phyloP scores from a whole-genome alignment of 2,888 invertebrate species.

The Xestia sexstrigata region DNA sequence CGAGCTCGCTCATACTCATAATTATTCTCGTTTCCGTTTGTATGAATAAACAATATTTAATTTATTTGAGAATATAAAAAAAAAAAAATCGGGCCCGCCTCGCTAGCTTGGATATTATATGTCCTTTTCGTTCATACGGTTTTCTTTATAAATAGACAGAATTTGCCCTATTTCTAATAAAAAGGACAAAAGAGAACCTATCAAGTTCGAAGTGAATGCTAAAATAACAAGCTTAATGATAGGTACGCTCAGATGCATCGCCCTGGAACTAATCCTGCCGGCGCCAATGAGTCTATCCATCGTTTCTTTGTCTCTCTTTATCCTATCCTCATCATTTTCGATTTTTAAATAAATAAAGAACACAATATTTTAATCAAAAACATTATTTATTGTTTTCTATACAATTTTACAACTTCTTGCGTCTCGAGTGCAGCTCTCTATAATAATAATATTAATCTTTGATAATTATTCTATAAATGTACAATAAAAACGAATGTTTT shows the following conservation, averaged over 20 bases:
- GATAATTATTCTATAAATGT: slow-evolving; percentile 74
- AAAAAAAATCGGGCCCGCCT: too few species aligned
- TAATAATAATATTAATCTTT: slow-evolving; percentile 72
- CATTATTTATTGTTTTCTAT: slow-evolving; percentile 87
- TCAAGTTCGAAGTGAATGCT: too few species aligned
- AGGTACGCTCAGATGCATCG: background rate
- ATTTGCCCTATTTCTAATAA: too few species aligned
- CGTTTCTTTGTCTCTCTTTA: background rate
- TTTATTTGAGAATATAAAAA: too few species aligned
- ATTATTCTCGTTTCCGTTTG: too few species aligned
- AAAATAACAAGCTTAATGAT: too few species aligned
- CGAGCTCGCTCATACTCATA: too few species aligned
- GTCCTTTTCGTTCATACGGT: too few species aligned
- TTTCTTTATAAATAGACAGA: too few species aligned
- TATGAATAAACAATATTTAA: too few species aligned
- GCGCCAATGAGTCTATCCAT: background rate
- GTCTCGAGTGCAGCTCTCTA: slow-evolving; percentile 81
- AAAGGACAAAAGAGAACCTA: too few species aligned
- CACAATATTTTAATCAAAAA: slow-evolving; percentile 78
- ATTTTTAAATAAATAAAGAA: slow-evolving; percentile 67
- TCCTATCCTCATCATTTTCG: accelerated
- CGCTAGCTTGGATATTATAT: too few species aligned
- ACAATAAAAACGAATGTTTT: slow-evolving; percentile 71
- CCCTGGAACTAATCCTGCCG: background rate
- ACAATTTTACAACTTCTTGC: slow-evolving; percentile 84